Evolutionary conservation across 2,888 invertebrate genomes (phyloP), one percentile per base, ranked within the genome.

Genomic region (Eilema griseolum): DNA sequence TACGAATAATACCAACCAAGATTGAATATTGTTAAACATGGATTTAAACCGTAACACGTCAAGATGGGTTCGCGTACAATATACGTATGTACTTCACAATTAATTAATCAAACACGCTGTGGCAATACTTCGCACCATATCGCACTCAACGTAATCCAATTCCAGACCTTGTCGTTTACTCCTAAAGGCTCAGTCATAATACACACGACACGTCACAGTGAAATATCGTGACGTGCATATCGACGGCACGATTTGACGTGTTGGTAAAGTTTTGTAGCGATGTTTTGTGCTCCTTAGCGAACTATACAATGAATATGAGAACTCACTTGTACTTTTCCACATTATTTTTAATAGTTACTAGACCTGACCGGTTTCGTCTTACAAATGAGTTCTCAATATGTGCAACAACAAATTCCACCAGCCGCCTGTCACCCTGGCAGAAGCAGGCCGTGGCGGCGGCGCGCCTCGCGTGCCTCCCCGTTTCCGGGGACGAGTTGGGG

Each of bases 101-200:
- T 52, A 52, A 52, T 52, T 52, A 52, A 52, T 52, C 37, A 62
- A 68, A 63, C 63, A 33, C 62, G 63, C 63, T 8, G 46, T 46
- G 52, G 52, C 10, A 52, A 52, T 52, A 52, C 52, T 52, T 52
- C 52, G 52, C 52, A n/a, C 52, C n/a, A n/a, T 52, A 52, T 52
- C 52, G 52, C 52, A 52, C 52, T 52, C 52, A 52, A 8, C 20
- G 8, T 52, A 52, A 52, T 52, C 52, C n/a, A n/a, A 52, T 52
- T 52, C n/a, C 52, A n/a, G 26, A 26, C n/a, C 23, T n/a, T 61
- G 61, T 28, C 24, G 3, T n/a, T n/a, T 52, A 16, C 52, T 52
- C 10, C n/a, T 52, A 20, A 52, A n/a, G 52, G 52, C 52, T n/a
- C 52, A 8, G 52, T 52, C 46, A 20, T 20, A 46, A 20, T 46